A percentile compares a stretch with the other conserved stretches of the same genome.
phyloP scores from a whole-genome alignment of 1,140 invertebrate genomes.

The Thaumetopoea pityocampa region DNA sequence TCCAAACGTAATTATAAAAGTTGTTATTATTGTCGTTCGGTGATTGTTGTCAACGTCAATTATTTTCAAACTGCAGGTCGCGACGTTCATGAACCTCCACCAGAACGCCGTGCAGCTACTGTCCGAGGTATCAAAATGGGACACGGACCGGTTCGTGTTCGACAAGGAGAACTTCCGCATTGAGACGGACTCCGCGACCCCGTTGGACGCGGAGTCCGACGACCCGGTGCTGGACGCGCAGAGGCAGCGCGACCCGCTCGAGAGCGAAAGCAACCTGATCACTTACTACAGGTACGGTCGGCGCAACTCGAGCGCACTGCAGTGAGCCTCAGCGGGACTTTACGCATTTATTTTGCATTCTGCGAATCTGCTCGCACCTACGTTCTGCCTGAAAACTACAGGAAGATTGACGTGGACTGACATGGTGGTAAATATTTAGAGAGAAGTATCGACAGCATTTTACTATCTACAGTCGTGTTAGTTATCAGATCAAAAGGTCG shows the following conservation, averaged over 20 bases:
- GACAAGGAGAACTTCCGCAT: conserved; percentile 76
- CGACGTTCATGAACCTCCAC: conserved; percentile 72
- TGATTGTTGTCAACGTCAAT: neutral
- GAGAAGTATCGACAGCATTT: too few species aligned
- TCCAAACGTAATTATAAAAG: too few species aligned
- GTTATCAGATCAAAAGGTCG: too few species aligned
- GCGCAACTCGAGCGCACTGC: too few species aligned
- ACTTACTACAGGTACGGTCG: conserved; percentile 71
- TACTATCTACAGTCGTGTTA: too few species aligned
- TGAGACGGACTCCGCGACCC: conserved; percentile 61
- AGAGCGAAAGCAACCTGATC: conserved; percentile 60
- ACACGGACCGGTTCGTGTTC: conserved; percentile 69
- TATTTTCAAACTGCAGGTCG: conserved; percentile 38
- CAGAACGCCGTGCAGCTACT: conserved; percentile 71
- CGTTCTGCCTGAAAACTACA: too few species aligned
- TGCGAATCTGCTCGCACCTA: too few species aligned
- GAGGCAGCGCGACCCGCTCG: conserved; percentile 66
- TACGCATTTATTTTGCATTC: too few species aligned
- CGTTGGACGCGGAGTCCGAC: conserved; percentile 67
- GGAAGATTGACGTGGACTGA: too few species aligned
- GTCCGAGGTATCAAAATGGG: conserved; percentile 74
- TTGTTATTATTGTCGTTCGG: too few species aligned
- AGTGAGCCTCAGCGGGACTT: too few species aligned
- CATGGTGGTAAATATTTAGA: too few species aligned
- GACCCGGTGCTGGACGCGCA: conserved; percentile 56